These are phyloP conservation scores for Heliopora coerulea DNA, from an alignment of 92 coral and sea anemone genomes.

Conservation along the genomic window DNA sequence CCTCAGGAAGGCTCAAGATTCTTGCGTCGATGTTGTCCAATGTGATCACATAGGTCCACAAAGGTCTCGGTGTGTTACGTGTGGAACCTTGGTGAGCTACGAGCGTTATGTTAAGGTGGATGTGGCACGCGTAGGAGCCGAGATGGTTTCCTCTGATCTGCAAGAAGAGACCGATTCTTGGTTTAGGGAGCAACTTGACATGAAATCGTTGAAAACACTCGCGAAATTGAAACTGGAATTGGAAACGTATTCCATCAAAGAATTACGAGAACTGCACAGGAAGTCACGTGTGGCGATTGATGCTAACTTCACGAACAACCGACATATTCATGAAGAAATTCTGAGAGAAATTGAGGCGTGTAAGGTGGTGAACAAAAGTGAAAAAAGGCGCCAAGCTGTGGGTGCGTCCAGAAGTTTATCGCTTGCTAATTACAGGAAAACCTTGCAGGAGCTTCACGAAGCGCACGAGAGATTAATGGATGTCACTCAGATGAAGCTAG, in stretches of 20 bases:
- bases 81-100: conserved; percentile 30
- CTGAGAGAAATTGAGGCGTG: conserved; percentile 55
- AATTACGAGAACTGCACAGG: conserved; percentile 63
- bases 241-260: conserved; percentile 64
- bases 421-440: conserved; percentile 38
- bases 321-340: conserved; percentile 67
- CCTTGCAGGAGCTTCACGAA: conserved; percentile 49
- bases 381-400: conserved; percentile 52
- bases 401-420: neutral
- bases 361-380: conserved; percentile 44
- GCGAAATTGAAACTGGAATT: conserved; percentile 55
- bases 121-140: neutral
- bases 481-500: conserved; percentile 56
- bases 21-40: neutral
- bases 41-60: conserved; percentile 28
- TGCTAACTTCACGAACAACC: conserved; percentile 73
- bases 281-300: conserved; percentile 77
- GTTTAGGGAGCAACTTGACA: conserved; percentile 65
- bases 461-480: conserved; percentile 62
- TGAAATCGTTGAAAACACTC: conserved; percentile 55
- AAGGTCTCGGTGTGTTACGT: conserved; percentile 28
- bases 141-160: neutral
- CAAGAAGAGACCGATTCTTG: conserved; percentile 42
- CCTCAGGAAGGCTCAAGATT: neutral
- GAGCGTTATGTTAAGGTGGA: conserved; percentile 28